A percentile compares a stretch with the other conserved stretches of the same genome.
phyloP scores from a whole-genome alignment of 2,888 invertebrate species.

The Tholera decimalis region DNA sequence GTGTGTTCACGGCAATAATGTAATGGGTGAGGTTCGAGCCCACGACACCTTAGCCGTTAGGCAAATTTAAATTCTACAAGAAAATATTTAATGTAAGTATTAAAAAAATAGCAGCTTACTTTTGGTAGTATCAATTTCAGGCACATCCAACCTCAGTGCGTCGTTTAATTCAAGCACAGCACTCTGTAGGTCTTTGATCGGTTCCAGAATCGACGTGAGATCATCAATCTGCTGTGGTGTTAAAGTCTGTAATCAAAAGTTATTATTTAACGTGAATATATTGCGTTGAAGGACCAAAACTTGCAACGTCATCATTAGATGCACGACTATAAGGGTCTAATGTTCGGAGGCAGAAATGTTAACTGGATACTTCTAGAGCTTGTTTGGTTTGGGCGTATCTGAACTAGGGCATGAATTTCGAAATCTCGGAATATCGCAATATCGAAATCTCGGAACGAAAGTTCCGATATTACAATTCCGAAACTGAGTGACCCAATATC shows the following conservation, averaged over 20 bases:
- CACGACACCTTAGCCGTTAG: no score
- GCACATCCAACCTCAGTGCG: conserved; percentile 84
- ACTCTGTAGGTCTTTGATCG: conserved; percentile 91
- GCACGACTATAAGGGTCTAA: neutral
- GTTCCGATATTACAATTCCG: no score
- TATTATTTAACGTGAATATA: neutral
- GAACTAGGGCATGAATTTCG: no score
- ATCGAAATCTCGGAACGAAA: no score
- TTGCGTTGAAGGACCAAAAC: neutral
- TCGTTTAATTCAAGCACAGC: conserved; percentile 87
- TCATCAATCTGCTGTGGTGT: conserved; percentile 92
- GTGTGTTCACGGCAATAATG: no score
- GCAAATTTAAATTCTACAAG: no score
- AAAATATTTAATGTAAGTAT: no score
- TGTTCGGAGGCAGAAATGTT: neutral
- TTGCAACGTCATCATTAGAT: neutral
- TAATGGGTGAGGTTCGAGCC: no score
- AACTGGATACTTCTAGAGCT: neutral
- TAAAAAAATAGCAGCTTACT: neutral
- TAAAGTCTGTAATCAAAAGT: conserved; percentile 2
- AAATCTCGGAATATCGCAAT: no score
- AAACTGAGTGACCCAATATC: no score
- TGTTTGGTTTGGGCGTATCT: no score
- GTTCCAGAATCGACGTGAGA: conserved; percentile 92
- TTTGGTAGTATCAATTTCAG: conserved; percentile 73